These are phyloP conservation scores for Sycon ciliatum DNA, from an alignment of 37 sponge, comb jelly and placozoan genomes.

Conservation along the genomic window DNA sequence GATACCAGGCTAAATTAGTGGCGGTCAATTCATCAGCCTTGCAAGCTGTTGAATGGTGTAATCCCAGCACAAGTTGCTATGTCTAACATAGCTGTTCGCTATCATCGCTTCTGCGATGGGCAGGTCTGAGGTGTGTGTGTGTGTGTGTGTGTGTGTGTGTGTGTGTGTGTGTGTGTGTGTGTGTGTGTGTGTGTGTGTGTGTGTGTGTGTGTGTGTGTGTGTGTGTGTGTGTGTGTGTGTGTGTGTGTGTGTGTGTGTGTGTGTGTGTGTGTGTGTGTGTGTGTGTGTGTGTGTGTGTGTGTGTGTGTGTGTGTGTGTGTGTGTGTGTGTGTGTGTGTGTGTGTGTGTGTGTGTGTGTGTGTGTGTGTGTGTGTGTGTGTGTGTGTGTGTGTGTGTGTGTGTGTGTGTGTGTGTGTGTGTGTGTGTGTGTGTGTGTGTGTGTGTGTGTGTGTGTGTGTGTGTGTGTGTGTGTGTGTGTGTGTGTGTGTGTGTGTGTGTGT, in stretches of 20 bases:
- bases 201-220: neutral
- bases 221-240: slow-evolving; percentile 5
- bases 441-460: slow-evolving; percentile 5
- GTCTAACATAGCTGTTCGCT: too few species aligned
- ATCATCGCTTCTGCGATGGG: too few species aligned
- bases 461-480: slow-evolving; percentile 5
- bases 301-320: slow-evolving; percentile 1
- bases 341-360: slow-evolving; percentile 1
- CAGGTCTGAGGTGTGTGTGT: neutral
- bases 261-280: neutral
- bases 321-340: slow-evolving; percentile 1
- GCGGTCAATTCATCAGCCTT: too few species aligned
- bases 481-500: slow-evolving; percentile 5
- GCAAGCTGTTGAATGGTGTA: too few species aligned
- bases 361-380: slow-evolving; percentile 5
- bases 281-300: slow-evolving; percentile 5
- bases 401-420: slow-evolving; percentile 5
- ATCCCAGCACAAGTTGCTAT: too few species aligned
- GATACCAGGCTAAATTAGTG: too few species aligned
- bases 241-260: slow-evolving; percentile 5
- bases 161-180: neutral
- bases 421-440: slow-evolving; percentile 5
- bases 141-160: neutral
- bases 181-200: neutral
- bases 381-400: slow-evolving; percentile 5